Conservation (phyloP, 2,113 vertebrate genomes). For the Odocoileus hemionus region DNA sequence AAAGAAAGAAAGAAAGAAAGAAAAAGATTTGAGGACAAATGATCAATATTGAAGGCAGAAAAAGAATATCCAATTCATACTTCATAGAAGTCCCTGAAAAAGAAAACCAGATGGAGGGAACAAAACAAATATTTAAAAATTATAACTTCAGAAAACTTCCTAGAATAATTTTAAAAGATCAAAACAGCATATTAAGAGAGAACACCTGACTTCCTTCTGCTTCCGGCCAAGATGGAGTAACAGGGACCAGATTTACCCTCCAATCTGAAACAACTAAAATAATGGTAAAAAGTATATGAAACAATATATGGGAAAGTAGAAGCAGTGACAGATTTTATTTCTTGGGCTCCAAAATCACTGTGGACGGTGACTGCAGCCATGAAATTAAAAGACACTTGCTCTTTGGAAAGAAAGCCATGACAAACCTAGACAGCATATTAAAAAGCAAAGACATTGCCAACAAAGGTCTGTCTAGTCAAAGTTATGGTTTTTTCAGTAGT, state of each 20-base stretch:
- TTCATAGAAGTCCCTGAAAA: not conserved
- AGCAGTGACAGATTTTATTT: not conserved
- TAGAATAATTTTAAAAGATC: not conserved
- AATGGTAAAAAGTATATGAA: not conserved
- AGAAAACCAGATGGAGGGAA: not conserved
- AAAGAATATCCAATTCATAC: not conserved
- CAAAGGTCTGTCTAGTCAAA: not conserved
- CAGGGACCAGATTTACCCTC: not conserved
- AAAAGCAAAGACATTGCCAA: not conserved
- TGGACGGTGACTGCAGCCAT: not conserved
- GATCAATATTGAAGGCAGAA: not conserved
- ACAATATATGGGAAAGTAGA: not conserved
- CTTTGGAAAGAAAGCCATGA: not conserved
- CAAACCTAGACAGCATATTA: not conserved
- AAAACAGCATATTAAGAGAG: not conserved
- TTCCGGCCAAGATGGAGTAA: not conserved
- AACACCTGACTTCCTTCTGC: not conserved
- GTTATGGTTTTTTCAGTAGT: not conserved
- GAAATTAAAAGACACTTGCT: not conserved
- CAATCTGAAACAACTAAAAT: not conserved
- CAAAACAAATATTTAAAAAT: slow-evolving; percentile 21
- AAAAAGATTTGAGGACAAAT: not conserved
- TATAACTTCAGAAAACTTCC: not conserved
- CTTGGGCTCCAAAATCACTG: not conserved
- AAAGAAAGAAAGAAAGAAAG: not conserved